These are phyloP conservation scores for Bradypus variegatus DNA, from an alignment of 2,797 vertebrate genomes.

Conservation along the genomic window DNA sequence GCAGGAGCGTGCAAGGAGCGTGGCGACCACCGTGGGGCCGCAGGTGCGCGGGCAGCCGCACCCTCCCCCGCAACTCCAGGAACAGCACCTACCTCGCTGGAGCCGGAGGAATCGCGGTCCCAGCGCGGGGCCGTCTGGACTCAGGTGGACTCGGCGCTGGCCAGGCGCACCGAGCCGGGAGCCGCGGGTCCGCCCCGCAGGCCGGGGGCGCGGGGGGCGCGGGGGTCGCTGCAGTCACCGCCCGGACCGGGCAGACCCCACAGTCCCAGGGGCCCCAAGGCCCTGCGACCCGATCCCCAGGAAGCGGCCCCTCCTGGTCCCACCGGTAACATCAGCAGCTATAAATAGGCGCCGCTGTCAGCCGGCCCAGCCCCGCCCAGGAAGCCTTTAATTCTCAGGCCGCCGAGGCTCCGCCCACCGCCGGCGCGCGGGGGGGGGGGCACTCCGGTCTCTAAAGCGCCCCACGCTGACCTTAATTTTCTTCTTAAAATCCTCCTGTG, in stretches of 20 bases:
- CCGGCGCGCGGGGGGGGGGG: too few relatives aligned
- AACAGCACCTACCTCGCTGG: too few relatives aligned
- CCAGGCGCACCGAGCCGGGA: too few relatives aligned
- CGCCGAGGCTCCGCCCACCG: too few relatives aligned
- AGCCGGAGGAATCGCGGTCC: too few relatives aligned
- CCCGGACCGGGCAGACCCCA: too few relatives aligned
- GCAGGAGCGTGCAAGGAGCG: neutral
- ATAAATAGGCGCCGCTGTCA: constrained; percentile 35
- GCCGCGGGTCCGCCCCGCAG: too few relatives aligned
- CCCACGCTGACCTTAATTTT: neutral
- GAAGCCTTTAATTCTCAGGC: constrained; percentile 26
- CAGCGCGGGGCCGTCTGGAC: too few relatives aligned
- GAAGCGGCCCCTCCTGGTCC: neutral
- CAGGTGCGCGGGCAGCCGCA: neutral
- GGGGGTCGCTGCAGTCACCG: too few relatives aligned
- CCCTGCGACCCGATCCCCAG: neutral
- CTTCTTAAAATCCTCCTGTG: neutral
- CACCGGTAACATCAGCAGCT: constrained; percentile 2
- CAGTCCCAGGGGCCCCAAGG: too few relatives aligned
- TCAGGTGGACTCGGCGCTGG: too few relatives aligned
- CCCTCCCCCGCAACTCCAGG: neutral
- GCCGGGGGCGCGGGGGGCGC: too few relatives aligned
- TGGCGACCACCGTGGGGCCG: neutral
- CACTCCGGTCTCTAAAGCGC: neutral
- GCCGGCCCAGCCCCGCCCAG: neutral